Percentiles rank a stretch among this genome's conserved stretches.
phyloP scores from a whole-genome alignment of 2,113 vertebrate genomes.

The Athene cunicularia region DNA sequence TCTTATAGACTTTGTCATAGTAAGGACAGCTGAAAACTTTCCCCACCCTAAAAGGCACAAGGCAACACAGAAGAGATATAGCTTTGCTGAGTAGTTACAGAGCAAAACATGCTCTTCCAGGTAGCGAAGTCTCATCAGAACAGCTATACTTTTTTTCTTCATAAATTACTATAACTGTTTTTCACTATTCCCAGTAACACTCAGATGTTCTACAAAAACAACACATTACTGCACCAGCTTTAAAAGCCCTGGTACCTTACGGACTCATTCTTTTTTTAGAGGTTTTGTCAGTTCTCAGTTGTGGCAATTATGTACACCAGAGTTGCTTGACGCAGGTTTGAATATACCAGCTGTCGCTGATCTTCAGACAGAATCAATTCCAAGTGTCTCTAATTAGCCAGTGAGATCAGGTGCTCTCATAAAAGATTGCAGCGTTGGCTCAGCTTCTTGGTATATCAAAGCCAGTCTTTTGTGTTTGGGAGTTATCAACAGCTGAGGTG shows the following conservation, averaged over 20 bases:
- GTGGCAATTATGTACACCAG: not conserved
- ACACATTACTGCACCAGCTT: not conserved
- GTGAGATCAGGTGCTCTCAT: conserved; percentile 2
- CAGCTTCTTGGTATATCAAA: not conserved
- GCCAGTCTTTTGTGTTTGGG: not conserved
- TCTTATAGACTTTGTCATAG: not conserved
- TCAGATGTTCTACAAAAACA: not conserved
- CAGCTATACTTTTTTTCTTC: not conserved
- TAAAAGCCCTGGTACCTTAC: not conserved
- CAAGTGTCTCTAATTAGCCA: conserved; percentile 21
- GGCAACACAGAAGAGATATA: not conserved
- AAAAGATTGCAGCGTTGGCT: not conserved
- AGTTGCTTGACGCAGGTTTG: not conserved
- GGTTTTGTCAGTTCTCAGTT: not conserved
- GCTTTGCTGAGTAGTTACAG: not conserved
- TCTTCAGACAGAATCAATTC: not conserved
- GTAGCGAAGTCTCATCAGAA: not conserved
- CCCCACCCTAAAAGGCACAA: not conserved
- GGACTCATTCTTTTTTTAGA: not conserved
- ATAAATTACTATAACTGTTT: not conserved
- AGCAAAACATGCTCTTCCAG: not conserved
- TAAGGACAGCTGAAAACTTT: not conserved
- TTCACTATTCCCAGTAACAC: not conserved
- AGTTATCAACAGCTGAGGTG: not conserved
- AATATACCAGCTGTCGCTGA: conserved; percentile 5